Evolutionary conservation across 2,797 vertebrate genomes (phyloP), one percentile per base, ranked within the genome.

Genomic region (Rhinella marina): DNA sequence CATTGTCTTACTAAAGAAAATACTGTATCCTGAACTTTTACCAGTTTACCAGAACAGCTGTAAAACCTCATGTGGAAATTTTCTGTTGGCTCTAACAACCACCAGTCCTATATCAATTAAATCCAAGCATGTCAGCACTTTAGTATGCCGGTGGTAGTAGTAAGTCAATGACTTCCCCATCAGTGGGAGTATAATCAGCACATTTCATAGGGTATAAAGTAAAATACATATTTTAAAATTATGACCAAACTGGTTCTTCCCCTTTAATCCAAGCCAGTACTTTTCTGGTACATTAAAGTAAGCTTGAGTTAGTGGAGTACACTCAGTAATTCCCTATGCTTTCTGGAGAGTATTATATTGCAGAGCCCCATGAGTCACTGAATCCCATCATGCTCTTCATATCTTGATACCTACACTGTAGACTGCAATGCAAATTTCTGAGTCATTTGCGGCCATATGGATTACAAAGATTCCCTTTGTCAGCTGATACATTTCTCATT

Each of bases 381-480:
- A 84, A 54, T 72, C 81, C 29, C 87, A 83, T 84, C 54, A 82
- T 54, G 68, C 41, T 76, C 54, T 54, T 73, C 52, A 83, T 17
- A 21, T 78, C 64, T 88, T 61, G 76, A 83, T 79, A 72, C 66
- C 73, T 77, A 89, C 88, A 86, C 88, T 81, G 80, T 70, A 56
- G 27, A 23, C 80, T 70, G 84, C 80, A 82, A 86, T 52, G 80
- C 41, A 32, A 32, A 32, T 14, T 89, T 86, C 79, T 89, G 85
- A 89, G 81, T 89, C 84, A 89, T 89, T 72, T 50, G 62, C 17
- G 32, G 73, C 84, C 88, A 78, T 86, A 86, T 83, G 80, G 84
- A 59, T 89, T 83, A 89, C 88, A 83, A 89, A 72, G 75, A 83
- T 86, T 88, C 32, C 41, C 85, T 89, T 89, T 86, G 84, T 86